These are phyloP conservation scores for Passerculus sandwichensis DNA, from an alignment of 2,797 vertebrate species.

Conservation along the genomic window DNA sequence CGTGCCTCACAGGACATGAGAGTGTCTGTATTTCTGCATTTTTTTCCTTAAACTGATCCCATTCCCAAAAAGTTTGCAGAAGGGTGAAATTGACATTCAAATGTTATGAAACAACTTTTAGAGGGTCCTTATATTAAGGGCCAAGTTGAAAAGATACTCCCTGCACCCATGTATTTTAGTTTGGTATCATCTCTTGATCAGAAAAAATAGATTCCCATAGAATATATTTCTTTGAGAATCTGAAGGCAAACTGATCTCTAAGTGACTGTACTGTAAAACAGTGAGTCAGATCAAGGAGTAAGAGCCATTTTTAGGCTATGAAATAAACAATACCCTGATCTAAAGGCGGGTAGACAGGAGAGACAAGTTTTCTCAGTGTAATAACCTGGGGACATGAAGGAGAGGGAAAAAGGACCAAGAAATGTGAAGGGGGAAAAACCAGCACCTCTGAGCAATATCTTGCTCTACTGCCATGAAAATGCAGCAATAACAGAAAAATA, in stretches of 20 bases:
- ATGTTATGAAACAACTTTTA: neutral
- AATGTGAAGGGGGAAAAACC: neutral
- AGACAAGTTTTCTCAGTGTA: neutral
- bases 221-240: constrained; percentile 66
- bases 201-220: constrained; percentile 59
- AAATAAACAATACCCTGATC: constrained; percentile 49
- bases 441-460: neutral
- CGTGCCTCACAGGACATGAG: neutral
- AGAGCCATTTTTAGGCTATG: constrained; percentile 67
- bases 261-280: constrained; percentile 65
- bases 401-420: neutral
- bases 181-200: constrained; percentile 41
- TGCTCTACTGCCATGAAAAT: neutral
- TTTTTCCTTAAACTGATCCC: neutral
- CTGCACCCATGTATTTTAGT: neutral
- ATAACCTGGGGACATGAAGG: neutral
- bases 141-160: constrained; percentile 31
- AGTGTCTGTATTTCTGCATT: neutral
- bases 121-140: neutral
- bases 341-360: constrained; percentile 16
- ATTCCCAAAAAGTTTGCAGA: neutral
- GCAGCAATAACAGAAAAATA: neutral
- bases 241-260: constrained; percentile 74
- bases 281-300: constrained; percentile 71
- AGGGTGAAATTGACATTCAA: neutral